phyloP scores from a whole-genome alignment of 2,888 invertebrate species.

The Erebia epiphron region DNA sequence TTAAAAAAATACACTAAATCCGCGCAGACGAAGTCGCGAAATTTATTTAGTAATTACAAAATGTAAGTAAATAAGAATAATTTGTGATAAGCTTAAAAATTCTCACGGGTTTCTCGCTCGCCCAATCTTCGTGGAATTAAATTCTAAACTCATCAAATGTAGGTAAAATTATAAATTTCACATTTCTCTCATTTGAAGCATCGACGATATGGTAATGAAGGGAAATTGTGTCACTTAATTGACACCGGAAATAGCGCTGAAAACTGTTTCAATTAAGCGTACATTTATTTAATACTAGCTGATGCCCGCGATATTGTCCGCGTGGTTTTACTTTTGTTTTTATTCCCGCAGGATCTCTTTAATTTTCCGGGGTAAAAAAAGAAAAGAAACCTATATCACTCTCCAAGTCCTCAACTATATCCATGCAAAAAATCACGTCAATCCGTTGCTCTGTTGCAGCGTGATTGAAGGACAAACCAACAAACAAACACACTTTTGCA shows the following conservation, averaged over 20 bases:
- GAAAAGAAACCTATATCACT: too few species aligned
- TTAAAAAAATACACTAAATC: too few species aligned
- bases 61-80: background rate
- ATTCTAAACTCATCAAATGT: background rate
- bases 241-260: slow-evolving; percentile 23
- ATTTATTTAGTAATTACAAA: background rate
- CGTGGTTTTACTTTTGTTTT: too few species aligned
- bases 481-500: too few species aligned
- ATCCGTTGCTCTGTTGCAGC: too few species aligned
- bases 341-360: too few species aligned
- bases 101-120: background rate
- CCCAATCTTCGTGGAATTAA: background rate
- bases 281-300: slow-evolving; percentile 14
- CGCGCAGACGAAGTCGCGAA: too few species aligned
- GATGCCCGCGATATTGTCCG: too few species aligned
- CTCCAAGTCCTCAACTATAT: too few species aligned
- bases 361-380: too few species aligned
- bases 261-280: slow-evolving; percentile 25
- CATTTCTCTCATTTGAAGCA: background rate
- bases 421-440: too few species aligned
- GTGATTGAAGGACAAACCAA: too few species aligned
- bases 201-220: slow-evolving; percentile 14
- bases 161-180: background rate
- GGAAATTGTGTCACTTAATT: slow-evolving; percentile 20
- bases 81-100: background rate